Percentiles rank a stretch among this genome's conserved stretches.
Conservation (phyloP, 2,888 invertebrate genomes). For the Penaeus monodon region DNA sequence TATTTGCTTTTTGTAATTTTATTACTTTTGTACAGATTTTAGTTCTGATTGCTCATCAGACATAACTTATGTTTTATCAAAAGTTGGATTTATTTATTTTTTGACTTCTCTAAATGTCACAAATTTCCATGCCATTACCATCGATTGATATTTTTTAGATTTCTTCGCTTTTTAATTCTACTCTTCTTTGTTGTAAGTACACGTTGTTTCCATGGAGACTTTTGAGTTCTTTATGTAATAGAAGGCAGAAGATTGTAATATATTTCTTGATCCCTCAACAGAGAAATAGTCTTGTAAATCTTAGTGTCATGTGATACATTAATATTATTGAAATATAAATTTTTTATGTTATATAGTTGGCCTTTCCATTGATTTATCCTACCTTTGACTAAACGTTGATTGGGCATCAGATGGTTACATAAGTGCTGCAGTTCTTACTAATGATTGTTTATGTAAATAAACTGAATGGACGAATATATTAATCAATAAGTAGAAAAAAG, state of each 20-base stretch:
- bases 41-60: slow-evolving; percentile 48
- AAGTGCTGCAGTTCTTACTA: no score
- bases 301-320: slow-evolving; percentile 63
- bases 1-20: slow-evolving; percentile 62
- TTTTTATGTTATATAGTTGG: slow-evolving; percentile 62
- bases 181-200: slow-evolving; percentile 32
- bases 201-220: slow-evolving; percentile 32
- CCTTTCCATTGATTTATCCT: slow-evolving; percentile 26
- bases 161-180: slow-evolving; percentile 46
- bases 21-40: slow-evolving; percentile 60
- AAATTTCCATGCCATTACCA: slow-evolving; percentile 45
- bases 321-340: slow-evolving; percentile 63
- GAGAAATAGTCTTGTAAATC: slow-evolving; percentile 62
- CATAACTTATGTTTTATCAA: slow-evolving; percentile 45
- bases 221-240: slow-evolving; percentile 30
- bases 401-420: no score
- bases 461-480: no score
- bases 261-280: slow-evolving; percentile 52
- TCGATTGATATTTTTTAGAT: slow-evolving; percentile 26
- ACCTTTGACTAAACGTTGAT: neutral
- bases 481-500: no score
- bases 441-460: no score
- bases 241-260: slow-evolving; percentile 49
- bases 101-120: slow-evolving; percentile 46
- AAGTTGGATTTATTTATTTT: slow-evolving; percentile 39